These are phyloP conservation scores for Sciaenops ocellatus DNA, from an alignment of 2,797 vertebrate species.

Conservation along the genomic window DNA sequence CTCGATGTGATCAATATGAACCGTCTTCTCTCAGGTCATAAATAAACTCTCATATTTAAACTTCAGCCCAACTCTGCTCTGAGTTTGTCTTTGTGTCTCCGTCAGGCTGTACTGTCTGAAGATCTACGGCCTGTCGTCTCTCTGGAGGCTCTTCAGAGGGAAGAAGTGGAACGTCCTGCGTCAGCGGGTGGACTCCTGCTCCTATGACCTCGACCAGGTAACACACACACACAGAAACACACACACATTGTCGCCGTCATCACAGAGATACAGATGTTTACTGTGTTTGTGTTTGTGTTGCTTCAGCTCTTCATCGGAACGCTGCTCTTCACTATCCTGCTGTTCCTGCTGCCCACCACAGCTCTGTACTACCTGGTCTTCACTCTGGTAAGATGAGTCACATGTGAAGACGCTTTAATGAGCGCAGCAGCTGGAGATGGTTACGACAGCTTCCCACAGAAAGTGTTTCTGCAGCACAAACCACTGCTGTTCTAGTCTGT, in stretches of 20 bases:
- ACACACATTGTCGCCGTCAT: not conserved
- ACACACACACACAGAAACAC: slow-evolving; percentile 2
- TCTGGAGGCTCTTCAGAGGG: slow-evolving; percentile 98
- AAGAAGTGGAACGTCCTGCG: slow-evolving; percentile 99
- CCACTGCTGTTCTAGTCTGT: not conserved
- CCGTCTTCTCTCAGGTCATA: not conserved
- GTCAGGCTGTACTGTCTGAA: slow-evolving; percentile 95
- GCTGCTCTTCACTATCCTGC: slow-evolving; percentile 94
- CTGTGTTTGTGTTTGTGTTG: slow-evolving; percentile 14
- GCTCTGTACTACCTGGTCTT: slow-evolving; percentile 99
- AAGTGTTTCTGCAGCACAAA: not conserved
- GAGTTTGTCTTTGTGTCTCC: slow-evolving; percentile 11
- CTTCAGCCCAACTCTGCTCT: not conserved
- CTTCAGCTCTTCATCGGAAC: slow-evolving; percentile 95
- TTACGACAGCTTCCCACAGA: not conserved
- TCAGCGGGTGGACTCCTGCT: slow-evolving; percentile 97
- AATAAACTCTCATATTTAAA: not conserved
- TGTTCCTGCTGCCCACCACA: slow-evolving; percentile 96
- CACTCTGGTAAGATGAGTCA: slow-evolving; percentile 89
- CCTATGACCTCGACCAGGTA: slow-evolving; percentile 98
- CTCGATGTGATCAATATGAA: not conserved
- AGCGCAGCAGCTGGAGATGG: not conserved
- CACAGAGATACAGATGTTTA: not conserved
- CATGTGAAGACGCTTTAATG: not conserved
- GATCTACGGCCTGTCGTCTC: slow-evolving; percentile 93